Percentiles rank a stretch among this genome's conserved stretches.
Conservation (phyloP, 37 sponge, comb jelly and placozoan genomes). For the Halisarca cf. caerulea region DNA sequence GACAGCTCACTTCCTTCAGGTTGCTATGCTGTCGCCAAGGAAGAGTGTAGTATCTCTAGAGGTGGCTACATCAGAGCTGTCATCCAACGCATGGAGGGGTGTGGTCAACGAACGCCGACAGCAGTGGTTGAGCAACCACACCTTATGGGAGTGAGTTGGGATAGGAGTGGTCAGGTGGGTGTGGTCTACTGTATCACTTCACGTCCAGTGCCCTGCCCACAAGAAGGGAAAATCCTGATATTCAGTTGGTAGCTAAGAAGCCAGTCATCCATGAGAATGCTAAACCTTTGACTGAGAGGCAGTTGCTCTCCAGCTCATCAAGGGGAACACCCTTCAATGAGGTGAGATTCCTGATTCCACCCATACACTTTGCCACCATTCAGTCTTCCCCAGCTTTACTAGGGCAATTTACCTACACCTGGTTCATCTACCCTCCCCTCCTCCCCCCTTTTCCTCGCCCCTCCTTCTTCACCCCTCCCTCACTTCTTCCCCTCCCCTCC, state of each 20-base stretch:
- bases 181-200: not conserved
- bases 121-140: slow-evolving; percentile 1
- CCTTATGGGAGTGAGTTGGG: slow-evolving; percentile 13
- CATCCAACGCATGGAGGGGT: not conserved
- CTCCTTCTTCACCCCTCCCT: too few species aligned
- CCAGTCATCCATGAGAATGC: not conserved
- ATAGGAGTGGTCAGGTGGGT: not conserved
- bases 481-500: too few species aligned
- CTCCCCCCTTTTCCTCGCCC: too few species aligned
- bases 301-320: not conserved
- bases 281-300: not conserved
- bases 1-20: not conserved
- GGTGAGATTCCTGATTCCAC: too few species aligned
- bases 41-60: not conserved
- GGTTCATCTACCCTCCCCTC: too few species aligned
- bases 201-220: not conserved
- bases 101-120: not conserved
- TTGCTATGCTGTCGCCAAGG: not conserved
- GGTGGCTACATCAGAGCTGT: not conserved
- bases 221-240: not conserved
- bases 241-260: not conserved
- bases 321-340: slow-evolving; percentile 1
- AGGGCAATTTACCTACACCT: too few species aligned
- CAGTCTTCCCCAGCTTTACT: too few species aligned
- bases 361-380: too few species aligned